Base-by-base conservation (phyloP, 2,797 vertebrate species). In the Gymnodraco acuticeps region DNA sequence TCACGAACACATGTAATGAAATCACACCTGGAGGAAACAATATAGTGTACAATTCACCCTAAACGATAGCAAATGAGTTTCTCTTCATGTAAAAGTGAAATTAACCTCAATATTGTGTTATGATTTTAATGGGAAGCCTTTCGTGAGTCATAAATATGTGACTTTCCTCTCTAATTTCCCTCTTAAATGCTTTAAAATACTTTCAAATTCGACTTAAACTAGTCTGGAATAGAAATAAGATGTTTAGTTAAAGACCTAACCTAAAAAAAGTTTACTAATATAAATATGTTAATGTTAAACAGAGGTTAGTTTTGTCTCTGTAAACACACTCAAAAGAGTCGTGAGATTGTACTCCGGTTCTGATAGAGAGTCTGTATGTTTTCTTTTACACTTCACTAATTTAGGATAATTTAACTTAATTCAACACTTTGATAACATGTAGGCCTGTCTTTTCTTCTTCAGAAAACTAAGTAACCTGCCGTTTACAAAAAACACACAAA, bases 1-100 rank as follows among this genome's bases (percentile, higher is more conserved):
- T 1, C 5, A 1, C 23, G 10, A 0, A 75, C 14, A 65, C 72
- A 38, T 0, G 9, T 0, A 0, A 3, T 48, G 66, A 73, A 79
- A 15, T 13, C 20, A 2, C 15, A 10, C 0, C 2, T 19, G 1
- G 10, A 7, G 16, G 9, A 3, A 7, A 1, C 0, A 2, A 0
- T 4, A 0, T 16, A 20, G 9, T 3, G 0, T 10, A 0, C 3
- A 11, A 16, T 10, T 0, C 0, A 2, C 4, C 14, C 5, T 0
- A 7, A 2, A 2, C 2, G 6, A 17, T 0, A 59, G 41, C 19
- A 15, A 3, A 41, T 3, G 10, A 7, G 48, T 41, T 43, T 5
- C 0, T 41, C 48, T 53, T 20, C n/a, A 3, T 0, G 0, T 41
- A 5, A 0, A 3, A 14, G 7, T 20, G 10, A 2, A 10, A 43